phyloP scores from a whole-genome alignment of 2,113 vertebrate species.

The Chamaea fasciata region DNA sequence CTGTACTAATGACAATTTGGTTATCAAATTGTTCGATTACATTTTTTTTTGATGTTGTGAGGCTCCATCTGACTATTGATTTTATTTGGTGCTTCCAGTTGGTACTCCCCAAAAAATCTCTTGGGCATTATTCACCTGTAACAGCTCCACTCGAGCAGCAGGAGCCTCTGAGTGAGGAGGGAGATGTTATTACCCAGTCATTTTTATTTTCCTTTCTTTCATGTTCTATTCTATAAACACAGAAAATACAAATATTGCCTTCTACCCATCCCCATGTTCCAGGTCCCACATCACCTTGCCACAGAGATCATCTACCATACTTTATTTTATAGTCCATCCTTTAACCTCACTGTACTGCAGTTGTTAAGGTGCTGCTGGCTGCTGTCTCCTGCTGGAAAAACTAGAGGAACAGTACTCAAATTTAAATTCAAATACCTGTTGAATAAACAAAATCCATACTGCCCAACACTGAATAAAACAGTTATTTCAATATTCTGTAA shows the following conservation, averaged over 20 bases:
- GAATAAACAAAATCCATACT: background rate
- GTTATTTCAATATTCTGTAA: background rate
- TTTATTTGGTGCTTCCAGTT: background rate
- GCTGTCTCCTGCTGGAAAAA: background rate
- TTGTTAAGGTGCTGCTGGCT: background rate
- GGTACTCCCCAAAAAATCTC: background rate
- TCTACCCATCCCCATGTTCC: background rate
- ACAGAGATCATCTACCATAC: background rate
- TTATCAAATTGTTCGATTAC: background rate
- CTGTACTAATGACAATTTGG: fast-evolving
- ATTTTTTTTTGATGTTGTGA: background rate
- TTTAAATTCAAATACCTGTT: background rate
- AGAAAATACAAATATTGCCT: background rate
- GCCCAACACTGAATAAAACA: background rate
- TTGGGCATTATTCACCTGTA: background rate
- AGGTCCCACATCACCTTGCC: background rate
- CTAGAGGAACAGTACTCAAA: background rate
- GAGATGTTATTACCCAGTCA: background rate
- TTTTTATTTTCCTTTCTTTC: background rate
- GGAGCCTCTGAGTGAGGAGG: background rate
- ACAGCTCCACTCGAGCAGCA: background rate
- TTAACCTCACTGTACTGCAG: background rate
- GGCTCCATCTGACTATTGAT: background rate
- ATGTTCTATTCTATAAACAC: background rate
- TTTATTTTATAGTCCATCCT: background rate